Evolutionary conservation across 2,797 vertebrate genomes (phyloP).

Genomic region (Arnoldichthys spilopterus): DNA sequence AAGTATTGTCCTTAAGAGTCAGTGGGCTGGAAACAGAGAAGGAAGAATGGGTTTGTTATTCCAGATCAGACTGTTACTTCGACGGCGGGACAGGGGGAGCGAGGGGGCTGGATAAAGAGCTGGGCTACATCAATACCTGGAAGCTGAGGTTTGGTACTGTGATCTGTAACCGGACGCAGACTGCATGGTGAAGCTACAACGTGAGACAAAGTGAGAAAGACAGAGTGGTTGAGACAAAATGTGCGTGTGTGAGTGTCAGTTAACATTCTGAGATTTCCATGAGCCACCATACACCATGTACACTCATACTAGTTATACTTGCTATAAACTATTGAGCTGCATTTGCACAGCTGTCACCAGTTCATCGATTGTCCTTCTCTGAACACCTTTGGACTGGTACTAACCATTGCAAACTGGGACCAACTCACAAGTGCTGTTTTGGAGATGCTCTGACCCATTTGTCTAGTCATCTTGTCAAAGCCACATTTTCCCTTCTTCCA

Average conservation of each 20-base stretch:
- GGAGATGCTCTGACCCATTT: no score
- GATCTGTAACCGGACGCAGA: constrained; percentile 75
- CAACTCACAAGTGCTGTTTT: no score
- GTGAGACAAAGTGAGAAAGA: constrained; percentile 65
- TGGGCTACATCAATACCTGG: constrained; percentile 60
- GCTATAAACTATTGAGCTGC: background rate
- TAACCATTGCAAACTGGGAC: no score
- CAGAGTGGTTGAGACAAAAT: constrained; percentile 2
- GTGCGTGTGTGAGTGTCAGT: background rate
- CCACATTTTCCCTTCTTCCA: no score
- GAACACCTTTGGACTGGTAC: no score
- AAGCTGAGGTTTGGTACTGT: constrained; percentile 69
- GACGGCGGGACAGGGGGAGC: constrained; percentile 22
- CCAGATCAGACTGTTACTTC: constrained; percentile 24
- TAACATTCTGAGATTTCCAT: constrained; percentile 17
- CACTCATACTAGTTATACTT: constrained; percentile 45
- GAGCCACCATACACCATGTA: constrained; percentile 24
- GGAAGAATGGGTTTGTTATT: constrained; percentile 43
- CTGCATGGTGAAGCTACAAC: constrained; percentile 79
- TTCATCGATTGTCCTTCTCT: no score
- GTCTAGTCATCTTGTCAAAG: no score
- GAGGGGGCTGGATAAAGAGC: constrained; percentile 29
- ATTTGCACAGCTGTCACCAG: background rate
- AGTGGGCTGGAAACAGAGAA: constrained; percentile 46
- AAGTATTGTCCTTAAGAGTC: constrained; percentile 34